Percentiles rank a stretch among this genome's conserved stretches.
These are phyloP conservation scores for Actinia equina DNA, from an alignment of 64 coral and sea anemone species.

Conservation along the genomic window DNA sequence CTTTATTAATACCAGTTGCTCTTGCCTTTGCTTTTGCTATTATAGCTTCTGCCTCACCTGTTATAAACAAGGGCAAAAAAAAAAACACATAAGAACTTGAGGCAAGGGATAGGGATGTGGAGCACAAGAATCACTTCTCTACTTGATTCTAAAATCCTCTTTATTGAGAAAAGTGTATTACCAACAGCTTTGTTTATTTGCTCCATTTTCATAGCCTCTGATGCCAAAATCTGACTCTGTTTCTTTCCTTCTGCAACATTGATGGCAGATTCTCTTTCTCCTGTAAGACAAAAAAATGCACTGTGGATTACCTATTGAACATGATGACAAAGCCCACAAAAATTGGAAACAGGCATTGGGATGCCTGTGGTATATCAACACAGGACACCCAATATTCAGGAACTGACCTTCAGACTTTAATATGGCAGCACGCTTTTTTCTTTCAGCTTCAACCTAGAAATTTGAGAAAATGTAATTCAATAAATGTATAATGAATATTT, in stretches of 20 bases:
- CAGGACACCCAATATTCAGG: not conserved
- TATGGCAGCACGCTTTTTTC: conserved; percentile 88
- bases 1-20: conserved; percentile 81
- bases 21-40: conserved; percentile 88
- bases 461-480: not conserved
- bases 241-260: conserved; percentile 98
- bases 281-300: conserved; percentile 14
- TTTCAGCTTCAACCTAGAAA: conserved; percentile 93
- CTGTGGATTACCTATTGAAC: not conserved
- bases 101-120: not conserved
- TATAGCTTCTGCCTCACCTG: conserved; percentile 96
- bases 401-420: conserved; percentile 89
- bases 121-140: not conserved
- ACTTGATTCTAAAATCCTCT: too few relatives aligned
- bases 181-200: conserved; percentile 93
- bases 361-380: not conserved
- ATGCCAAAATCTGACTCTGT: conserved; percentile 92
- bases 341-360: too few relatives aligned
- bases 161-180: conserved; percentile 2
- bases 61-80: not conserved
- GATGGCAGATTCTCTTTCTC: conserved; percentile 82
- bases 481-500: not conserved
- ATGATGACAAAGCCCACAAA: not conserved
- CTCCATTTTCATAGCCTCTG: conserved; percentile 78
- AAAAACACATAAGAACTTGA: not conserved